Evolutionary conservation across 2,888 invertebrate genomes (phyloP).

Genomic region (Chloroclystis v-ata): DNA sequence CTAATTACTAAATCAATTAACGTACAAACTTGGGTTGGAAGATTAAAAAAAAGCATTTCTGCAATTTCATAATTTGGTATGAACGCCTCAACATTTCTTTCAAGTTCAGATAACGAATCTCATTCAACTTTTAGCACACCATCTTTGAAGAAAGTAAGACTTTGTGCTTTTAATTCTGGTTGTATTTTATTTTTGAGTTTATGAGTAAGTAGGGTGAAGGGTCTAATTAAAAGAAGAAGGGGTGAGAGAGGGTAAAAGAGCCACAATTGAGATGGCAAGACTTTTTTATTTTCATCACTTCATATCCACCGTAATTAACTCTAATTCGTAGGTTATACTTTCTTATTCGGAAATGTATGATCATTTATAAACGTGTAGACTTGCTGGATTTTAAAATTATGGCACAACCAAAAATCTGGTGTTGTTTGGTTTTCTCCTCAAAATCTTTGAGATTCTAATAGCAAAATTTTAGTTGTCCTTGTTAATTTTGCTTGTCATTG

Average conservation of each 20-base stretch:
- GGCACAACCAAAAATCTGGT: too few relatives aligned
- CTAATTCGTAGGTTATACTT: too few relatives aligned
- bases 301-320: background rate
- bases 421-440: too few relatives aligned
- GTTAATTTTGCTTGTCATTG: too few relatives aligned
- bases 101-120: constrained; percentile 66
- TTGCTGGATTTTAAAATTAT: too few relatives aligned
- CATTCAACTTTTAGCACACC: constrained; percentile 47
- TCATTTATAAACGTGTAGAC: too few relatives aligned
- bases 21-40: constrained; percentile 40
- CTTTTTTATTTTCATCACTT: background rate
- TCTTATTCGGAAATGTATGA: too few relatives aligned
- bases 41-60: constrained; percentile 29
- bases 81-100: constrained; percentile 54
- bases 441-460: too few relatives aligned
- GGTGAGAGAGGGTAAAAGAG: constrained; percentile 27
- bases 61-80: constrained; percentile 50
- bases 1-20: constrained; percentile 71
- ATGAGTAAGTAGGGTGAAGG: constrained; percentile 55
- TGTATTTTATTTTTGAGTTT: constrained; percentile 46
- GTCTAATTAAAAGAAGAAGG: constrained; percentile 45
- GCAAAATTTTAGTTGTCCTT: too few relatives aligned
- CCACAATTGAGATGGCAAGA: background rate
- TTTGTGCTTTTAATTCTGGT: constrained; percentile 44
- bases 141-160: constrained; percentile 46